Conservation (phyloP, 2,113 vertebrate species). For the Cisticola juncidis region DNA sequence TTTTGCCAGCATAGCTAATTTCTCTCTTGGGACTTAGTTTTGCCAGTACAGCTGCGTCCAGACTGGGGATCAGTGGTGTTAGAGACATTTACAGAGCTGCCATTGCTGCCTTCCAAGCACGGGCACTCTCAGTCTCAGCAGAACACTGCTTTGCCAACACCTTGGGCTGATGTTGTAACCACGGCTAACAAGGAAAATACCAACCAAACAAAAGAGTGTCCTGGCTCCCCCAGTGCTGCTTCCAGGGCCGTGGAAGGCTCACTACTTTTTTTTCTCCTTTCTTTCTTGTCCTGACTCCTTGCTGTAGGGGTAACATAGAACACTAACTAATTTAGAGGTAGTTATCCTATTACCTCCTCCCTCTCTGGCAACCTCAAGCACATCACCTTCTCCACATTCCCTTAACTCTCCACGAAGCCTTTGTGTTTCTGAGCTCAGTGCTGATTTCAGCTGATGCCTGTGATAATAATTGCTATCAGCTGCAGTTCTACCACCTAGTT, state of each 20-base stretch:
- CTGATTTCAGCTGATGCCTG: neutral
- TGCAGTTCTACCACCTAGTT: neutral
- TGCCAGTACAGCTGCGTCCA: slow-evolving; percentile 54
- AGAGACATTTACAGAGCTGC: neutral
- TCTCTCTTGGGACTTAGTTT: slow-evolving; percentile 25
- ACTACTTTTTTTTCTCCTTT: neutral
- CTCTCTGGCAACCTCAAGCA: accelerated
- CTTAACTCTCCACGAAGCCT: accelerated
- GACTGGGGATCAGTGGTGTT: neutral
- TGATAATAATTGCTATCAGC: neutral
- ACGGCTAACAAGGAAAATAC: neutral
- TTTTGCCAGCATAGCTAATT: slow-evolving; percentile 57
- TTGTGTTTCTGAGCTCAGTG: neutral
- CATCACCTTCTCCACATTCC: accelerated
- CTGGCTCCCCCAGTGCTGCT: neutral
- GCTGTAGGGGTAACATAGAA: accelerated
- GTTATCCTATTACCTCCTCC: accelerated
- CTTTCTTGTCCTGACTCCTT: neutral
- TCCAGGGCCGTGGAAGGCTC: neutral
- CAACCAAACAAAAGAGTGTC: neutral
- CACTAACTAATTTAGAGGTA: neutral
- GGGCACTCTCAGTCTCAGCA: neutral
- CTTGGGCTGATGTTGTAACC: neutral
- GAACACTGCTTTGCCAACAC: neutral
- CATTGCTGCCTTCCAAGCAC: neutral